phyloP scores from a whole-genome alignment of 2,113 vertebrate species.

The Fregetta grallaria region DNA sequence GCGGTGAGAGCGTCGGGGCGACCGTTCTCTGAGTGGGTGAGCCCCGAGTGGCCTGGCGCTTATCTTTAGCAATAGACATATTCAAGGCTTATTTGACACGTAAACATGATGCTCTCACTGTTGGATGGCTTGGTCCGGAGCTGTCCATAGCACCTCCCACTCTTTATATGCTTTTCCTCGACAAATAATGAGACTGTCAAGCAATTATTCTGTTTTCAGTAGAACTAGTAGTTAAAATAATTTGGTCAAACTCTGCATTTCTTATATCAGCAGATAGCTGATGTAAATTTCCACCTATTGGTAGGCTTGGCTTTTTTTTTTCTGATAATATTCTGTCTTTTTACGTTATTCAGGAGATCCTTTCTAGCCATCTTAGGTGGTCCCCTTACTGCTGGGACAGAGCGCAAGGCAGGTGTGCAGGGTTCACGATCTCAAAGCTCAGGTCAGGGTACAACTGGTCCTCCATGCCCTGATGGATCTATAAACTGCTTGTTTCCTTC shows the following conservation, averaged over 20 bases:
- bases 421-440: accelerated
- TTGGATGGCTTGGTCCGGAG: not conserved
- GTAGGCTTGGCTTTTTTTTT: not conserved
- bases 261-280: not conserved
- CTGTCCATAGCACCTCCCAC: not conserved
- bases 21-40: not conserved
- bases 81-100: not conserved
- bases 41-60: not conserved
- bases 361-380: not conserved
- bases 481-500: not conserved
- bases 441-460: not conserved
- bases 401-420: not conserved
- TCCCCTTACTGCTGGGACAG: not conserved
- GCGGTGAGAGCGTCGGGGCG: accelerated
- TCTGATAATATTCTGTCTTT: not conserved
- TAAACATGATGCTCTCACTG: not conserved
- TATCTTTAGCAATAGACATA: not conserved
- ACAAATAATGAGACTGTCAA: not conserved
- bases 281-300: not conserved
- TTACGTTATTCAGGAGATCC: not conserved
- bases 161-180: not conserved
- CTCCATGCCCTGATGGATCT: not conserved
- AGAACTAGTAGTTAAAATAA: not conserved
- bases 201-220: not conserved
- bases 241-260: not conserved